Evolutionary conservation across 2,797 vertebrate species (phyloP).

Genomic region (Enteromius argenteus): DNA sequence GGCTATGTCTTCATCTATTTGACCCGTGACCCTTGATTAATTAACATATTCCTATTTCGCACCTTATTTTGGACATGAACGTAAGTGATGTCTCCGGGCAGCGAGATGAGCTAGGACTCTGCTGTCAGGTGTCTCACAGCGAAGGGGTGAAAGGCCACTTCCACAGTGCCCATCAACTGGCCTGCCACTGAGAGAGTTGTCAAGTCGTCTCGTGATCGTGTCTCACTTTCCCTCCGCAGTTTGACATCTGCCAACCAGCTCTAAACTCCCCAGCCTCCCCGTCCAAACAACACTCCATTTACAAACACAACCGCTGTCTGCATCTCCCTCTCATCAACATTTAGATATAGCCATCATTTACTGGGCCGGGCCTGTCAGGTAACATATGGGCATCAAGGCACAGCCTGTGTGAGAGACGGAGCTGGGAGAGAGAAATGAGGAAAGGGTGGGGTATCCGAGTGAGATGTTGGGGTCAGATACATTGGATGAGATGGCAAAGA

Average conservation of each 20-base stretch:
- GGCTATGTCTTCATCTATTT: conserved; percentile 54
- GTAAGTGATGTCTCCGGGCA: conserved; percentile 40
- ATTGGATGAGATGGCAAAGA: background rate
- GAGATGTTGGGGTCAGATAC: conserved; percentile 49
- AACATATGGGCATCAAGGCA: conserved; percentile 82
- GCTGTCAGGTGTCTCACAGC: conserved; percentile 80
- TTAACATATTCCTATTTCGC: conserved; percentile 57
- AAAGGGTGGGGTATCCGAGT: conserved; percentile 40
- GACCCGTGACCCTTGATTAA: conserved; percentile 55
- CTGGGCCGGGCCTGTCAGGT: conserved; percentile 87
- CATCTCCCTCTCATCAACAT: conserved; percentile 95
- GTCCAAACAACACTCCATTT: conserved; percentile 73
- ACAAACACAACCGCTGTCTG: conserved; percentile 78
- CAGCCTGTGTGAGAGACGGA: conserved; percentile 51
- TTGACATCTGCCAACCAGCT: conserved; percentile 77
- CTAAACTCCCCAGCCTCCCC: conserved; percentile 76
- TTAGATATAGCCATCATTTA: conserved; percentile 98
- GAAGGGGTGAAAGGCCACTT: conserved; percentile 68
- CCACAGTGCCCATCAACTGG: conserved; percentile 60
- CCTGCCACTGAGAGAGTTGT: conserved; percentile 79
- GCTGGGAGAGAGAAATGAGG: conserved; percentile 39
- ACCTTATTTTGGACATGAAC: conserved; percentile 45
- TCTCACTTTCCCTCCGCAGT: conserved; percentile 67
- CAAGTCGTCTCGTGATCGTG: conserved; percentile 69
- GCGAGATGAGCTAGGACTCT: conserved; percentile 52